phyloP scores from a whole-genome alignment of 1,140 invertebrate species.

The Pygmarrhopalites habei region DNA sequence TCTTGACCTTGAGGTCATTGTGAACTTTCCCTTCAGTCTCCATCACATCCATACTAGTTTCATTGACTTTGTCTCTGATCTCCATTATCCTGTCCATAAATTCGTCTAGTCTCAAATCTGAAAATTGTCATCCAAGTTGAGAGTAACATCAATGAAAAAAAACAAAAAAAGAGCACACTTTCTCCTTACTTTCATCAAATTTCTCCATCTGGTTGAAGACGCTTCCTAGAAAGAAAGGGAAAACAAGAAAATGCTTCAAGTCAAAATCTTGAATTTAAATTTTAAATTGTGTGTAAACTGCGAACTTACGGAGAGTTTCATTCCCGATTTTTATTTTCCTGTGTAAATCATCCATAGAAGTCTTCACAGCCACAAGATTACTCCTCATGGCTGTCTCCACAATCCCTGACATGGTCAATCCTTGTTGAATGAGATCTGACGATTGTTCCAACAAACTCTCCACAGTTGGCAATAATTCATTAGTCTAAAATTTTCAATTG shows the following conservation, averaged over 20 bases:
- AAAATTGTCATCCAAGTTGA: not conserved
- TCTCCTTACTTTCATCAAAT: constrained; percentile 18
- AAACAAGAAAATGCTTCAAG: no score
- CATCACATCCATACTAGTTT: constrained; percentile 15
- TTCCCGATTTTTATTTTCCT: constrained; percentile 21
- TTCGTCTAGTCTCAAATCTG: constrained; percentile 25
- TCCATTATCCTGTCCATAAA: constrained; percentile 25
- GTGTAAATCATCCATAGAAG: constrained; percentile 6
- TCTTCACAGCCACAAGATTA: constrained; percentile 3
- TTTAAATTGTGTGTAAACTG: no score
- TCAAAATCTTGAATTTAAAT: no score
- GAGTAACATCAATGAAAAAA: no score
- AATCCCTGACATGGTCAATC: constrained; percentile 7
- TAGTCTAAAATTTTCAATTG: no score
- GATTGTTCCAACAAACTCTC: no score
- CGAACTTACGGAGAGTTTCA: constrained; percentile 24
- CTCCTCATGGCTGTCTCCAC: constrained; percentile 16
- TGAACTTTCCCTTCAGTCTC: constrained; percentile 19
- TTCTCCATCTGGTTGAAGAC: constrained; percentile 17
- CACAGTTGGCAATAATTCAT: no score
- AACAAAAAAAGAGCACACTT: no score
- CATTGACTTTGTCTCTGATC: constrained; percentile 11
- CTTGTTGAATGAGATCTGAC: constrained; percentile 15
- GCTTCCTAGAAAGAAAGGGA: no score
- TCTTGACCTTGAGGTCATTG: constrained; percentile 11